A percentile compares a stretch with the other conserved stretches of the same genome.
These are phyloP conservation scores for Antennarius maculatus DNA, from an alignment of 2,797 vertebrate genomes.

Conservation along the genomic window DNA sequence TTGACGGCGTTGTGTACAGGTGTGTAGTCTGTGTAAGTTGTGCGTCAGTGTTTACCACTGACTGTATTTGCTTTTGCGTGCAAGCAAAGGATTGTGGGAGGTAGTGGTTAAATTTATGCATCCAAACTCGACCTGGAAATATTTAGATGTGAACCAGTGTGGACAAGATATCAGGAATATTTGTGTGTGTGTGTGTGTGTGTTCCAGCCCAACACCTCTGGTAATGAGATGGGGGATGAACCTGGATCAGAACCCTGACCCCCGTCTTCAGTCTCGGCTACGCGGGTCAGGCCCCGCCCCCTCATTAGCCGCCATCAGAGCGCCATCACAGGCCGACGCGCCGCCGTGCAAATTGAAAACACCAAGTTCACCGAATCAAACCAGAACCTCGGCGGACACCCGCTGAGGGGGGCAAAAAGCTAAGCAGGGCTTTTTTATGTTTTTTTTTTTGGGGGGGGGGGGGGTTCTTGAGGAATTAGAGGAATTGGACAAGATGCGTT, in stretches of 20 bases:
- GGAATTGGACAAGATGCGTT: constrained; percentile 25
- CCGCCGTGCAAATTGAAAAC: constrained; percentile 63
- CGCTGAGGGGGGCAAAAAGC: background rate
- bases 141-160: constrained; percentile 37
- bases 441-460: constrained; percentile 29
- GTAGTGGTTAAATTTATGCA: constrained; percentile 1
- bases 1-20: too few relatives aligned
- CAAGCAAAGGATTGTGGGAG: too few relatives aligned
- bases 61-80: too few relatives aligned
- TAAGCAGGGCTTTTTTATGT: constrained; percentile 22
- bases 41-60: too few relatives aligned
- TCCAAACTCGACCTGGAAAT: background rate
- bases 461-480: constrained; percentile 55
- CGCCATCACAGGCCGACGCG: constrained; percentile 68
- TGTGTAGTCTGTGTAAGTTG: too few relatives aligned
- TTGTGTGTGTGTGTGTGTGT: constrained; percentile 15
- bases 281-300: constrained; percentile 64
- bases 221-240: constrained; percentile 74
- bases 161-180: constrained; percentile 28
- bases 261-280: constrained; percentile 50
- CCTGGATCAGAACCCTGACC: constrained; percentile 64
- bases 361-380: constrained; percentile 64
- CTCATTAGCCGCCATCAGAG: constrained; percentile 75
- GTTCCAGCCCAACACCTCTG: constrained; percentile 43
- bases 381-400: constrained; percentile 54